Percentiles rank a stretch among this genome's conserved stretches.
phyloP scores from a whole-genome alignment of 2,888 invertebrate species.

The Lucinisca nassula region DNA sequence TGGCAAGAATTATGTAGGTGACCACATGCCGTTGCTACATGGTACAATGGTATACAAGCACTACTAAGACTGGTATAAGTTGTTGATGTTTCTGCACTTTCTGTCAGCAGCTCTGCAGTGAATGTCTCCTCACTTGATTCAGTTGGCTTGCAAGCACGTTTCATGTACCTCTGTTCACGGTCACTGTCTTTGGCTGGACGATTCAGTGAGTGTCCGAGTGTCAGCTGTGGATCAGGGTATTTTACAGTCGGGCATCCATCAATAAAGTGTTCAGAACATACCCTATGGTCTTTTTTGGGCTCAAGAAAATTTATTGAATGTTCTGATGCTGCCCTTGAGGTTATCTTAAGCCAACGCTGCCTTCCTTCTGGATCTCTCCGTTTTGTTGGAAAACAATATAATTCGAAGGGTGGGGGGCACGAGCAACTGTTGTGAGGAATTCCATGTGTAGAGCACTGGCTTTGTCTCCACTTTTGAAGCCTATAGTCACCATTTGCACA shows the following conservation, averaged over 20 bases:
- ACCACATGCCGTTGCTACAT: too few species aligned
- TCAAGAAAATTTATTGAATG: background rate
- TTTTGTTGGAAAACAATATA: conserved; percentile 6
- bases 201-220: background rate
- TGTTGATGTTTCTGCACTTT: too few species aligned
- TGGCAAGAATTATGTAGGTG: too few species aligned
- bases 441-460: background rate
- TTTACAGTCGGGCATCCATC: background rate
- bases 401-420: background rate
- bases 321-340: background rate
- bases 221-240: conserved; percentile 6
- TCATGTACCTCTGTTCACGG: background rate
- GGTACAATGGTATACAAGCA: too few species aligned
- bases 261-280: conserved; percentile 17
- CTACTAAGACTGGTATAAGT: too few species aligned
- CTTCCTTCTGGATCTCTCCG: background rate
- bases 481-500: background rate
- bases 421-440: background rate
- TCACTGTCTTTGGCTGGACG: background rate
- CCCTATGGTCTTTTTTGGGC: background rate
- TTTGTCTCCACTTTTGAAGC: background rate
- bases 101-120: background rate
- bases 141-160: background rate
- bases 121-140: background rate
- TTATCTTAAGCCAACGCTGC: background rate